These are phyloP conservation scores for Nemurella pictetii DNA, from an alignment of 2,888 invertebrate genomes.

Conservation along the genomic window DNA sequence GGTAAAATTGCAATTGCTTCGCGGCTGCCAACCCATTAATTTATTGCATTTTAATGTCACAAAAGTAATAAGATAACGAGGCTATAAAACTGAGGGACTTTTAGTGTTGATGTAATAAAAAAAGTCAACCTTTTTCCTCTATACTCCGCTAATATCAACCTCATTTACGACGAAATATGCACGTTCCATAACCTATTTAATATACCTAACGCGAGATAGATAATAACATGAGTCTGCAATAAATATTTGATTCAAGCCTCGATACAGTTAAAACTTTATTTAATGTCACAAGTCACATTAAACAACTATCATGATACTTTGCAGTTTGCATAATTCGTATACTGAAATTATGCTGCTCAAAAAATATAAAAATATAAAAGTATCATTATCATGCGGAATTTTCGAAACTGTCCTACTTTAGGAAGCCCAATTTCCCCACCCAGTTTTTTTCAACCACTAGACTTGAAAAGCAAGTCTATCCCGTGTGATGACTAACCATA, in stretches of 20 bases:
- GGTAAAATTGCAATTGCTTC: neutral
- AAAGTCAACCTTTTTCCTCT: too few relatives aligned
- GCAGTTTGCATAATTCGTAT: too few relatives aligned
- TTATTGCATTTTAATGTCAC: neutral
- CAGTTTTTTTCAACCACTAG: too few relatives aligned
- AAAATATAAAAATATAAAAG: neutral
- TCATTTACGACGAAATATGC: neutral
- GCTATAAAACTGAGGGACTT: neutral
- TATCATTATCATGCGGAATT: neutral
- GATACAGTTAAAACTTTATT: too few relatives aligned
- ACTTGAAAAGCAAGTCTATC: neutral
- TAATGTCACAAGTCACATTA: too few relatives aligned
- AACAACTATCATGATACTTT: too few relatives aligned
- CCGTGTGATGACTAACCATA: neutral
- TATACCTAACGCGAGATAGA: neutral
- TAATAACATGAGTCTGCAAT: too few relatives aligned
- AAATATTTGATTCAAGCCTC: too few relatives aligned
- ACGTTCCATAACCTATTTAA: neutral
- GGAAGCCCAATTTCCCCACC: neutral
- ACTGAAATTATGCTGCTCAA: too few relatives aligned
- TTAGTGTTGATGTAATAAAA: neutral
- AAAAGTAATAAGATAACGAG: neutral
- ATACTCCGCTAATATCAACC: too few relatives aligned
- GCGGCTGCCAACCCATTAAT: neutral
- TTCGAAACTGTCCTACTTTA: neutral